phyloP scores from a whole-genome alignment of 2,888 invertebrate genomes.

The Panopea generosa region DNA sequence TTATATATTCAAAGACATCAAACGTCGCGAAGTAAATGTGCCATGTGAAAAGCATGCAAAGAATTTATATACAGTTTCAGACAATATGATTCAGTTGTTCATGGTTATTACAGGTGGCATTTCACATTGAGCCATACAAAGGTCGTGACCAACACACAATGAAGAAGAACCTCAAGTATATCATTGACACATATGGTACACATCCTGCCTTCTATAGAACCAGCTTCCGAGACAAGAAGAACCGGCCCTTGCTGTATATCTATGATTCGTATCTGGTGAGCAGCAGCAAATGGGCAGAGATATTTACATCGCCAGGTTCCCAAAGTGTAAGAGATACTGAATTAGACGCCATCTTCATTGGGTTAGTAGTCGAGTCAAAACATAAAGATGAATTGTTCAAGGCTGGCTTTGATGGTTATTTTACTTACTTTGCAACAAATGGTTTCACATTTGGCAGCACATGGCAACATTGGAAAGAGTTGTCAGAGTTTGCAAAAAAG shows the following conservation, averaged over 20 bases:
- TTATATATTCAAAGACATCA: too few species aligned
- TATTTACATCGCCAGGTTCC: constrained; percentile 84
- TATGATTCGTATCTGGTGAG: constrained; percentile 89
- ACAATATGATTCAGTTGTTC: too few species aligned
- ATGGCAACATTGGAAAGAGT: constrained; percentile 80
- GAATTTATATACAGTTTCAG: too few species aligned
- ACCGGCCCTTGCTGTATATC: constrained; percentile 88
- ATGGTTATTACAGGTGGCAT: constrained; percentile 86
- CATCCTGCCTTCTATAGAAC: constrained; percentile 87
- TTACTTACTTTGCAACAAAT: constrained; percentile 89
- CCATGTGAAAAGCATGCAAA: too few species aligned
- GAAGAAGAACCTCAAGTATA: constrained; percentile 84
- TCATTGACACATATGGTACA: constrained; percentile 85
- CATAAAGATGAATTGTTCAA: constrained; percentile 86
- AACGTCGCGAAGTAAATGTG: too few species aligned
- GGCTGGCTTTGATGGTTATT: constrained; percentile 87
- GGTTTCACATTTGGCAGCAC: constrained; percentile 89
- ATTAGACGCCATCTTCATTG: constrained; percentile 88
- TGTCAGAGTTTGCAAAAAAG: constrained; percentile 69
- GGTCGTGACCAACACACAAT: constrained; percentile 78
- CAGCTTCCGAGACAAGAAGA: constrained; percentile 58
- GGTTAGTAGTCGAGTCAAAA: constrained; percentile 87
- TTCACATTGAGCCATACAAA: constrained; percentile 88
- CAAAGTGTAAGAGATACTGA: constrained; percentile 87
- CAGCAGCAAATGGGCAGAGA: constrained; percentile 86